These are phyloP conservation scores for Saguinus oedipus DNA, from an alignment of 2,797 vertebrate species.

Conservation along the genomic window DNA sequence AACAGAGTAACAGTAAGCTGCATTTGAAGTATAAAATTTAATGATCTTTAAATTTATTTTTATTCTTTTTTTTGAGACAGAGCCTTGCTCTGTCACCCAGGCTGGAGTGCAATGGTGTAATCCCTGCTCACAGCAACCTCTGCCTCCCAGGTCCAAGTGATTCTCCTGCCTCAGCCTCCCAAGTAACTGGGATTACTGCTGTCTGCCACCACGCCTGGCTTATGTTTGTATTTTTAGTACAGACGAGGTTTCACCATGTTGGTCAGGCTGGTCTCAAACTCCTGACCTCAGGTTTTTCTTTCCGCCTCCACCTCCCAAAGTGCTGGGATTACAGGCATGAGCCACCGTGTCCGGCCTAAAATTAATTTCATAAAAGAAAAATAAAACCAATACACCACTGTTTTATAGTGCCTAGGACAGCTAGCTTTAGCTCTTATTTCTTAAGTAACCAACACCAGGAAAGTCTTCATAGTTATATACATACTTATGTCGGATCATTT, in stretches of 20 bases:
- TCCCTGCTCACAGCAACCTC: neutral
- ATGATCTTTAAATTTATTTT: neutral
- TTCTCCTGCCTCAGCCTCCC: neutral
- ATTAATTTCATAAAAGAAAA: slow-evolving; percentile 2
- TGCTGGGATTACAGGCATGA: neutral
- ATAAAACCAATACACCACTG: neutral
- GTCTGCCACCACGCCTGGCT: neutral
- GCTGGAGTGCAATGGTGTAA: neutral
- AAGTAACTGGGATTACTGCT: neutral
- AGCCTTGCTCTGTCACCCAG: neutral
- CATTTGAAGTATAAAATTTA: neutral
- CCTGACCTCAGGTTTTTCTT: neutral
- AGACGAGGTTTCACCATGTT: neutral
- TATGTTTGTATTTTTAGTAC: neutral
- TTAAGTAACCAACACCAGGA: neutral
- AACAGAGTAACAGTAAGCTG: neutral
- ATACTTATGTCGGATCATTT: too few species aligned
- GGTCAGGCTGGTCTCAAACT: neutral
- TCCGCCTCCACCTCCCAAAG: neutral
- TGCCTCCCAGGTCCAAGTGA: neutral
- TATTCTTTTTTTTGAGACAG: neutral
- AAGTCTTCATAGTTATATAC: neutral
- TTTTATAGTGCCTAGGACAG: neutral
- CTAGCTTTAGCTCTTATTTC: neutral
- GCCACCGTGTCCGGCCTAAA: neutral